Evolutionary conservation across 2,888 invertebrate species (phyloP), one percentile per base, ranked within the genome.

Genomic region (Parapristionchus giblindavisi): DNA sequence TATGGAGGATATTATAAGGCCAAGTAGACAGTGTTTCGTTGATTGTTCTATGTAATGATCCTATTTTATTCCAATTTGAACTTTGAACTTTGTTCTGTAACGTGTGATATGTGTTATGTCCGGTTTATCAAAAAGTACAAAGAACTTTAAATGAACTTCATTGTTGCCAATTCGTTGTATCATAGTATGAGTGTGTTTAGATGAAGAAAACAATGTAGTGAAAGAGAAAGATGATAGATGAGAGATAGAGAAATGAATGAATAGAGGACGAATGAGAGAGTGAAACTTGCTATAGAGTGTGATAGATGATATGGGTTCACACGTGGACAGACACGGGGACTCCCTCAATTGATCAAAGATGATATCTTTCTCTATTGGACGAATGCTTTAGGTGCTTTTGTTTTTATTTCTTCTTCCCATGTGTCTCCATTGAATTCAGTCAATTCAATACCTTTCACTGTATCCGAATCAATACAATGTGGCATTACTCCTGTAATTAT

Each of bases 391-490:
- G 83, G 83, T 43, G 80, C 78, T 54, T 77, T 75, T 27, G 74
- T 73, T 29, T 77, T 68, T 75, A 83, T 81, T 14, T 73, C 74
- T 56, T 78, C 56, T 38, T 83, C 83, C 83, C 83, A 83, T 36
- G 81, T 77, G 61, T 80, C 77, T 27, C 83, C 83, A 56, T 83
- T 77, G 66, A 80, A 83, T 21, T 54, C 58, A 4, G 70, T 77
- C 75, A 75, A 80, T 1, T 79, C 77, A 56, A 82, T 63, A 11
- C 58, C 71, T 70, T 82, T 77, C 29, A 84, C 78, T 11, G 83
- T 83, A 14, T 78, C 40, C 34, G 81, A 78, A 48, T 84, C 83
- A 43, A 84, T 83, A 61, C 84, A 84, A 51, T 82, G 82, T 5
- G 84, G 84, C 78, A 80, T 81, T 27, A 84, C 79, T n/a, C 82